phyloP scores from a whole-genome alignment of 2,113 vertebrate species.

The Spea multiplicata region DNA sequence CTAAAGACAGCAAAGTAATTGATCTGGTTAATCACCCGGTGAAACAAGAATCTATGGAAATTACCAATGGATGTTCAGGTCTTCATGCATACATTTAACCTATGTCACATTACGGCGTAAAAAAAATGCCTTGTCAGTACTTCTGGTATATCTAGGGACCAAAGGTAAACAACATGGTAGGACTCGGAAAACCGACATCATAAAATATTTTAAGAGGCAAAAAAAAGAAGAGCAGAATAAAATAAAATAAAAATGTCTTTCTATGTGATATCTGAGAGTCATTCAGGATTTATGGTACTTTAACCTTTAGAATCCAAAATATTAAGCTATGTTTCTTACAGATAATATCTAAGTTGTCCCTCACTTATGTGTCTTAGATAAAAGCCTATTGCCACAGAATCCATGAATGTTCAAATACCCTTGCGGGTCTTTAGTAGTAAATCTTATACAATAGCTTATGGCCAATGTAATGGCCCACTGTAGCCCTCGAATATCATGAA shows the following conservation, averaged over 20 bases:
- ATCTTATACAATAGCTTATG: conserved; percentile 95
- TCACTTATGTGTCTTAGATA: conserved; percentile 81
- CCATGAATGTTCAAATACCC: conserved; percentile 93
- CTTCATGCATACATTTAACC: conserved; percentile 53
- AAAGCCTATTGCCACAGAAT: conserved; percentile 84
- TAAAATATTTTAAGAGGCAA: conserved; percentile 81
- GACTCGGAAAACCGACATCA: conserved; percentile 75
- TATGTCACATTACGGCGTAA: conserved; percentile 54
- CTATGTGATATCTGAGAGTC: conserved; percentile 85
- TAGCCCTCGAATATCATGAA: conserved; percentile 98
- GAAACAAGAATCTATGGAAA: conserved; percentile 34
- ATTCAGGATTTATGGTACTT: conserved; percentile 79
- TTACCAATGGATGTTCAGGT: not conserved
- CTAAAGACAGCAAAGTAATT: conserved; percentile 31
- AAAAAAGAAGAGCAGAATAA: conserved; percentile 78
- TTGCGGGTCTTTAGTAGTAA: conserved; percentile 91
- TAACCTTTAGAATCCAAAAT: conserved; percentile 86
- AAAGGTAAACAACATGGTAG: conserved; percentile 76
- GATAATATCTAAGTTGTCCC: conserved; percentile 81
- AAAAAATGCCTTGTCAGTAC: conserved; percentile 71
- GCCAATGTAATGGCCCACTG: conserved; percentile 93
- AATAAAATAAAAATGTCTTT: conserved; percentile 85
- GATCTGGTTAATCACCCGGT: conserved; percentile 44
- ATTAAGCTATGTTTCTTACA: conserved; percentile 85
- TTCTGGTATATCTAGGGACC: conserved; percentile 72